These are phyloP conservation scores for Apotomis turbidana DNA, from an alignment of 2,888 invertebrate species.

Conservation along the genomic window DNA sequence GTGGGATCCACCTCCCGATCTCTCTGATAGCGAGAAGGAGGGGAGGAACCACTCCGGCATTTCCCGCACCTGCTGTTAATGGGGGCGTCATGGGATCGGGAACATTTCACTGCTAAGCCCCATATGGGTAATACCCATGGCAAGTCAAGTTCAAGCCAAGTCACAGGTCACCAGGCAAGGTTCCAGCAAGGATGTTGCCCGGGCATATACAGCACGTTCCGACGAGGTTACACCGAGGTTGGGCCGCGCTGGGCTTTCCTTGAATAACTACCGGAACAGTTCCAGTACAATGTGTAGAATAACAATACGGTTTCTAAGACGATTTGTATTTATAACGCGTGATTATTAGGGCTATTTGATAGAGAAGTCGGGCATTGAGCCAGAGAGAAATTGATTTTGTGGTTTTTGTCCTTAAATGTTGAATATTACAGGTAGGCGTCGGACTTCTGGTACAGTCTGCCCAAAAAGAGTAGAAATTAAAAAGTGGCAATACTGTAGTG, in stretches of 20 bases:
- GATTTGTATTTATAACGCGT: constrained; percentile 8
- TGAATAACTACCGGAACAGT: constrained; percentile 51
- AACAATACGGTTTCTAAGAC: constrained; percentile 8
- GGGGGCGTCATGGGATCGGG: too few relatives aligned
- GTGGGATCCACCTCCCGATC: too few relatives aligned
- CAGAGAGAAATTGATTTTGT: not conserved
- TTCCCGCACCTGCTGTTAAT: too few relatives aligned
- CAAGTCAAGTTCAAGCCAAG: constrained; percentile 10
- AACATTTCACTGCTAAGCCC: too few relatives aligned
- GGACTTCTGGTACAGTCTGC: too few relatives aligned
- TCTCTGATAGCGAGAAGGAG: too few relatives aligned
- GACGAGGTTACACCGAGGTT: constrained; percentile 64
- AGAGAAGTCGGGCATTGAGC: not conserved
- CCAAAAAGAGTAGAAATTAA: too few relatives aligned
- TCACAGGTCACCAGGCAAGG: constrained; percentile 37
- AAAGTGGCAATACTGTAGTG: too few relatives aligned
- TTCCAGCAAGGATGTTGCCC: constrained; percentile 56
- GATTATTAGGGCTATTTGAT: not conserved
- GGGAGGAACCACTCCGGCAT: too few relatives aligned
- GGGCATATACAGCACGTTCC: constrained; percentile 55
- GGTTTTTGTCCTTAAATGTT: too few relatives aligned
- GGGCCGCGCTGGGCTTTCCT: constrained; percentile 67
- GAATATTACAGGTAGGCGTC: too few relatives aligned
- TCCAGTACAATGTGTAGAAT: constrained; percentile 21
- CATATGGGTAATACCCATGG: not conserved